Base-by-base conservation (phyloP, 2,888 invertebrate species). In the Calameuta idolon region DNA sequence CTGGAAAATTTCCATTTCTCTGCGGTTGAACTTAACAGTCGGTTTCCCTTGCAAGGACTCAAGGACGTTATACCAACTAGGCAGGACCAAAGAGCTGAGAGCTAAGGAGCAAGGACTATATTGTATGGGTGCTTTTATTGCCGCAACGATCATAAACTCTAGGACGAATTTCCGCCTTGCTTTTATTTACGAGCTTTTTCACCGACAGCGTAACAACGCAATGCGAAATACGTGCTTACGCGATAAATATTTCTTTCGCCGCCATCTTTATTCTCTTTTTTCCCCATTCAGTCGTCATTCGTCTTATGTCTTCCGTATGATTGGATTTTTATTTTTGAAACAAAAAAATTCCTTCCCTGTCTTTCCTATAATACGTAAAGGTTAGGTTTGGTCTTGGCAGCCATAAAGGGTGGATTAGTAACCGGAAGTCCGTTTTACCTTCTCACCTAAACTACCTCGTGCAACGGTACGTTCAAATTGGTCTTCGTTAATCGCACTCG, bases 1-100 rank as follows among this genome's bases (percentile, higher is more conserved):
- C 75, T 73, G 69, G 69, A 73, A 77, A 75, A 82, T 82, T 81
- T 83, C 81, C 82, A 80, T 79, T 80, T 80, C 78, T 81, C 80
- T 79, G 83, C 78, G 79, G 76, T 74, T 74, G 69, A 23, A 75
- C 68, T 34, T 37, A 69, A 75, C 37, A 55, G 68, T 55, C 5
- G 37, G 37, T n/a, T 55, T 55, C 55, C 33, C n/a, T 68, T 35
- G 68, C 55, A 75, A 37, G 12, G 23, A 33, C 12, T 12, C 75
- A 77, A 77, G 37, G 77, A 77, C 69, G 74, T n/a, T 37, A 1
- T 1, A 34, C 55, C 12, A 12, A 69, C 23, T 12, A 37, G 69
- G 69, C 55, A 55, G 23, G 55, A 55, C 55, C 23, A 55, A 55
- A 55, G 23, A 9, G 55, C 55, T 55, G 5, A 55, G 55, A 55